Conservation (phyloP, 2,113 vertebrate species). For the Corythaixoides concolor region DNA sequence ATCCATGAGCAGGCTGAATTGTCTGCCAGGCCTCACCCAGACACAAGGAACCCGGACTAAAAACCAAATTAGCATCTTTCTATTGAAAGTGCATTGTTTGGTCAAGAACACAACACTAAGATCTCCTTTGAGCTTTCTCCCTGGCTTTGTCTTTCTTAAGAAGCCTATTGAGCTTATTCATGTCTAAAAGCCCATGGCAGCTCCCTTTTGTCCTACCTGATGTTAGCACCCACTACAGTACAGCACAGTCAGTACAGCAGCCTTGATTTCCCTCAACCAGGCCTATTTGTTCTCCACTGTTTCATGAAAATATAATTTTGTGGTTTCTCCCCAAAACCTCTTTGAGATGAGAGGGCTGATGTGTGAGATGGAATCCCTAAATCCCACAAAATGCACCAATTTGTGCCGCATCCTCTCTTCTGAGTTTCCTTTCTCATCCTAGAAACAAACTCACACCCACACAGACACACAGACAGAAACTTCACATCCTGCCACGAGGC, state of each 20-base stretch:
- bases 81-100: not conserved
- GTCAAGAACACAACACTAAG: not conserved
- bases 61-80: not conserved
- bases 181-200: not conserved
- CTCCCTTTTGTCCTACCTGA: not conserved
- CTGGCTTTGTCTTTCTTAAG: not conserved
- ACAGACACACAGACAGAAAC: not conserved
- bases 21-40: not conserved
- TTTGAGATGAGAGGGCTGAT: not conserved
- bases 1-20: not conserved
- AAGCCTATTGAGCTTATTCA: not conserved
- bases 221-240: not conserved
- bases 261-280: not conserved
- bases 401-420: not conserved
- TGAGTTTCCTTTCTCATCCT: not conserved
- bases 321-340: not conserved
- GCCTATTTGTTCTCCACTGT: not conserved
- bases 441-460: not conserved
- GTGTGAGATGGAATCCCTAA: not conserved
- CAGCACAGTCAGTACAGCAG: not conserved
- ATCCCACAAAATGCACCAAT: not conserved
- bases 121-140: not conserved
- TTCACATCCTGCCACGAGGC: not conserved
- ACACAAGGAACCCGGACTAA: not conserved
- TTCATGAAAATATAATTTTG: not conserved